Evolutionary conservation across 2,797 vertebrate genomes (phyloP).

Genomic region (Chelon auratus): DNA sequence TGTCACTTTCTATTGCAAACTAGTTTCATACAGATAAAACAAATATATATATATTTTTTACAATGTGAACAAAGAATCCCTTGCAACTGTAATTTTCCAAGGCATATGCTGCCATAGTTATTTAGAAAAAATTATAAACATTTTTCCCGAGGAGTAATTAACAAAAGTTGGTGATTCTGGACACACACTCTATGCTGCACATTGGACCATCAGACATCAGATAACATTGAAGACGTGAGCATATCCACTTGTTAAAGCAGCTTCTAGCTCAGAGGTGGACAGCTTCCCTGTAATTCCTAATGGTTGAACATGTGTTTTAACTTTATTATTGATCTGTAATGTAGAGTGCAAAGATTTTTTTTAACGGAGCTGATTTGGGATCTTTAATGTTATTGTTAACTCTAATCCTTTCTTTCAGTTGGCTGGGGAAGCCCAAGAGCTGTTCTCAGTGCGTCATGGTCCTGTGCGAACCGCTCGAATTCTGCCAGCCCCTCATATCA

Average conservation of each 20-base stretch:
- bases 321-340: not conserved
- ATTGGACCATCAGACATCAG: not conserved
- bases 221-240: not conserved
- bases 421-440: constrained; percentile 95
- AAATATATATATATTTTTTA: constrained; percentile 80
- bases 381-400: constrained; percentile 1
- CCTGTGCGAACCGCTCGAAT: constrained; percentile 93
- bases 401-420: constrained; percentile 82
- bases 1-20: constrained; percentile 57
- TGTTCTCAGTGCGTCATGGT: constrained; percentile 96
- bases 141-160: no score
- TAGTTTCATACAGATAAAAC: constrained; percentile 84
- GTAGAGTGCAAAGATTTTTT: not conserved
- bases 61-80: constrained; percentile 84
- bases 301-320: not conserved
- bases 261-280: not conserved
- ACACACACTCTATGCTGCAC: not conserved
- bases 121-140: not conserved
- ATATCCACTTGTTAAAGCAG: not conserved
- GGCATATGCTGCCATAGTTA: not conserved
- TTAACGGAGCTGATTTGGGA: not conserved
- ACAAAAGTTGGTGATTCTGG: not conserved
- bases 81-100: constrained; percentile 51
- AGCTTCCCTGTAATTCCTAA: not conserved
- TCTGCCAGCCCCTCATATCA: constrained; percentile 92